phyloP scores from a whole-genome alignment of 2,797 vertebrate genomes.

The Myotis planiceps region DNA sequence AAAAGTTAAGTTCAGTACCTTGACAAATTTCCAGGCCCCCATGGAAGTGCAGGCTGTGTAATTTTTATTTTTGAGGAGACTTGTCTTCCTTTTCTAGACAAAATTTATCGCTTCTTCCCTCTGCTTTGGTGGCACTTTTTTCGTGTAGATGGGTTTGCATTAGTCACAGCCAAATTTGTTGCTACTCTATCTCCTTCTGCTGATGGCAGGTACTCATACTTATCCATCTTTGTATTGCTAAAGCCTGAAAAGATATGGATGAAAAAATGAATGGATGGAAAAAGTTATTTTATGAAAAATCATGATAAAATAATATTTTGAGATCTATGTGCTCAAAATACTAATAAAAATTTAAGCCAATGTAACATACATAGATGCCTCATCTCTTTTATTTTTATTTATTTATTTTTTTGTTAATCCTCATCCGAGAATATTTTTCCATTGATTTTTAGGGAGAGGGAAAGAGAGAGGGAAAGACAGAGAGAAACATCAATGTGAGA shows the following conservation, averaged over 20 bases:
- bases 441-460: too few species aligned
- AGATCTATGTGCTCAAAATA: background rate
- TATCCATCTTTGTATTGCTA: background rate
- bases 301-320: background rate
- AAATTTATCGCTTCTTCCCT: background rate
- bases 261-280: background rate
- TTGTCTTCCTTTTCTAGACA: background rate
- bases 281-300: background rate
- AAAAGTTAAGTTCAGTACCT: background rate
- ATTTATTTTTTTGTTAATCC: too few species aligned
- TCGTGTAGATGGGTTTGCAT: background rate
- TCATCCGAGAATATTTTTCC: too few species aligned
- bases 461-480: too few species aligned
- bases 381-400: background rate
- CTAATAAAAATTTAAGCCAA: slow-evolving; percentile 69
- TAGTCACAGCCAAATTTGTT: background rate
- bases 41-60: background rate
- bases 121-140: background rate
- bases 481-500: too few species aligned
- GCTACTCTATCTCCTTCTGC: background rate
- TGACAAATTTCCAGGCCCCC: background rate
- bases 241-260: background rate
- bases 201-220: background rate
- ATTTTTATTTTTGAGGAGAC: background rate
- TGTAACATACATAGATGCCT: background rate